A percentile compares a stretch with the other conserved stretches of the same genome.
Conservation (phyloP, 1,140 invertebrate genomes). For the Trichoplusia ni region DNA sequence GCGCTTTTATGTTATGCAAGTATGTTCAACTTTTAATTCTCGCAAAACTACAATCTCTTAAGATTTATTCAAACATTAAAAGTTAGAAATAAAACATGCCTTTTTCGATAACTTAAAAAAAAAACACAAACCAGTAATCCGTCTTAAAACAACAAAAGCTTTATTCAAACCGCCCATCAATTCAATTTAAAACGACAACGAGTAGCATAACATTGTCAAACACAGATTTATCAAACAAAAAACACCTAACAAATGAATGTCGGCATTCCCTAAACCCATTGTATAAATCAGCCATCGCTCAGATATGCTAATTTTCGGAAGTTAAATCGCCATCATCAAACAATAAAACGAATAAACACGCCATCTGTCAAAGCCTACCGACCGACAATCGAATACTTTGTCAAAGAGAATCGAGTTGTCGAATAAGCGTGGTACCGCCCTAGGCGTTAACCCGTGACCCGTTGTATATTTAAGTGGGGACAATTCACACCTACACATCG, state of each 20-base stretch:
- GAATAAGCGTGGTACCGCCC: not conserved
- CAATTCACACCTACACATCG: conserved; percentile 19
- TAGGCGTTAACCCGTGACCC: conserved; percentile 10
- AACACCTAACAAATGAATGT: not conserved
- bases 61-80: too few species aligned
- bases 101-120: too few species aligned
- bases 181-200: not conserved
- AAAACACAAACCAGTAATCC: not conserved
- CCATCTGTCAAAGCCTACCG: conserved; percentile 9
- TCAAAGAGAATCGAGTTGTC: too few species aligned
- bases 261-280: conserved; percentile 10
- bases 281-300: conserved; percentile 12
- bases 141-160: too few species aligned
- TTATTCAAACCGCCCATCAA: too few species aligned
- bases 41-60: too few species aligned
- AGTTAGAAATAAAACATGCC: too few species aligned
- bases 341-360: conserved; percentile 18
- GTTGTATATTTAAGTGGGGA: not conserved
- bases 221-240: not conserved
- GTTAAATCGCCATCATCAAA: conserved; percentile 11
- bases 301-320: conserved; percentile 20
- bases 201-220: not conserved
- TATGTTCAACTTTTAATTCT: too few species aligned
- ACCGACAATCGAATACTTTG: conserved; percentile 1
- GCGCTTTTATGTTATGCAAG: too few species aligned